Percentiles rank a stretch among this genome's conserved stretches.
Evolutionary conservation across 1,140 invertebrate genomes (phyloP).

Genomic region (Dendroctonus valens): DNA sequence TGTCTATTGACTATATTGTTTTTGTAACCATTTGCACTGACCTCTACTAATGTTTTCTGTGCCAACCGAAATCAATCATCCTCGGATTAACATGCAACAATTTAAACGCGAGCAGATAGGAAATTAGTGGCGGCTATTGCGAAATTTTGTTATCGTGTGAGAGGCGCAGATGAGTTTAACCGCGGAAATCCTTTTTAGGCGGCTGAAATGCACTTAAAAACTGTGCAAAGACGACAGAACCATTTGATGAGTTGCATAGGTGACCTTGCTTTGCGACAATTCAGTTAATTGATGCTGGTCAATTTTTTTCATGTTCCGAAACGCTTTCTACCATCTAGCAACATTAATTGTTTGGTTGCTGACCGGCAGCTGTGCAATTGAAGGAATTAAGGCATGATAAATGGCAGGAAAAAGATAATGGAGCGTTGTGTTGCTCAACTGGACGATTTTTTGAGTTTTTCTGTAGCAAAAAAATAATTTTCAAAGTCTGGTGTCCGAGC

Average conservation of each 20-base stretch:
- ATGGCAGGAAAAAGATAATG: background rate
- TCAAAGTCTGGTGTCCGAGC: background rate
- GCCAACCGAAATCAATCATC: no score
- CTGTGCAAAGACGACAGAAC: no score
- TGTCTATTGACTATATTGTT: no score
- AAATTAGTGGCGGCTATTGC: background rate
- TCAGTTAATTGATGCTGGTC: background rate
- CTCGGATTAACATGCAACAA: no score
- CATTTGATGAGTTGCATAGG: background rate
- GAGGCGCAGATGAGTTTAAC: background rate
- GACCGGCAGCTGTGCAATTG: conserved; percentile 1
- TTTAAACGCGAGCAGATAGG: no score
- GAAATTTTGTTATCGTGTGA: background rate
- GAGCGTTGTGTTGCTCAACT: background rate
- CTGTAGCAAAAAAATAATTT: background rate
- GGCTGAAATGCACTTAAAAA: background rate
- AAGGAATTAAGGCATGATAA: background rate
- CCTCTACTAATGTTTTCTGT: no score
- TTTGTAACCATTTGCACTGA: no score
- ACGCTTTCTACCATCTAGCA: background rate
- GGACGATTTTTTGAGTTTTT: background rate
- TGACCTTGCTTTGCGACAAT: background rate
- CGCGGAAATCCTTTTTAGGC: background rate
- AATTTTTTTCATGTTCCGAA: background rate
- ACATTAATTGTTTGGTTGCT: conserved; percentile 1